phyloP scores from a whole-genome alignment of 1,140 invertebrate genomes.

The Drosophila sucinea region DNA sequence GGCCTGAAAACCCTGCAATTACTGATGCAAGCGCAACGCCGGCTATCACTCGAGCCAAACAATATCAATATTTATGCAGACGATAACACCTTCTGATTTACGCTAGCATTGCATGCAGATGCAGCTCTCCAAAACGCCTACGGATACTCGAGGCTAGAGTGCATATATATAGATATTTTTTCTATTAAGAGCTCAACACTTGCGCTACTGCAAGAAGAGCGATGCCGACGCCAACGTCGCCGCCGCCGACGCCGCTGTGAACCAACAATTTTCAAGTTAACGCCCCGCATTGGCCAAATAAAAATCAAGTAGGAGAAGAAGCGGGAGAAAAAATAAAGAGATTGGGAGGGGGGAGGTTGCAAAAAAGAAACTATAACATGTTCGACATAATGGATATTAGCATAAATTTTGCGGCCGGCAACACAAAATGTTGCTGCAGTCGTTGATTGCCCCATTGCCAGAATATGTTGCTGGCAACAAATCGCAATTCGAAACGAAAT shows the following conservation, averaged over 20 bases:
- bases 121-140: slow-evolving; percentile 46
- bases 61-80: slow-evolving; percentile 82
- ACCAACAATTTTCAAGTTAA: slow-evolving; percentile 78
- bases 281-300: slow-evolving; percentile 61
- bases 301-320: slow-evolving; percentile 22
- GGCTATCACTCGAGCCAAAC: slow-evolving; percentile 77
- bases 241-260: slow-evolving; percentile 7
- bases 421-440: slow-evolving; percentile 38
- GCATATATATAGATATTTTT: slow-evolving; percentile 46
- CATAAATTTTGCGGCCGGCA: slow-evolving; percentile 70
- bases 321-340: not conserved
- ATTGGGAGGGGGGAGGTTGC: not conserved
- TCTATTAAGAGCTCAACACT: slow-evolving; percentile 82
- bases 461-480: slow-evolving; percentile 69
- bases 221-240: slow-evolving; percentile 26
- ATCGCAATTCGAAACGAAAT: slow-evolving; percentile 38
- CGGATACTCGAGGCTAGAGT: slow-evolving; percentile 31
- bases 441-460: slow-evolving; percentile 8
- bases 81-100: slow-evolving; percentile 82
- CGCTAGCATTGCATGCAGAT: slow-evolving; percentile 76
- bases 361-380: slow-evolving; percentile 75
- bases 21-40: slow-evolving; percentile 77
- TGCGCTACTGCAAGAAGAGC: slow-evolving; percentile 71
- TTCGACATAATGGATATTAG: slow-evolving; percentile 81
- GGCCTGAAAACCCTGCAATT: slow-evolving; percentile 59